Conservation (phyloP, 2,797 vertebrate genomes). For the Sebastes umbrosus region DNA sequence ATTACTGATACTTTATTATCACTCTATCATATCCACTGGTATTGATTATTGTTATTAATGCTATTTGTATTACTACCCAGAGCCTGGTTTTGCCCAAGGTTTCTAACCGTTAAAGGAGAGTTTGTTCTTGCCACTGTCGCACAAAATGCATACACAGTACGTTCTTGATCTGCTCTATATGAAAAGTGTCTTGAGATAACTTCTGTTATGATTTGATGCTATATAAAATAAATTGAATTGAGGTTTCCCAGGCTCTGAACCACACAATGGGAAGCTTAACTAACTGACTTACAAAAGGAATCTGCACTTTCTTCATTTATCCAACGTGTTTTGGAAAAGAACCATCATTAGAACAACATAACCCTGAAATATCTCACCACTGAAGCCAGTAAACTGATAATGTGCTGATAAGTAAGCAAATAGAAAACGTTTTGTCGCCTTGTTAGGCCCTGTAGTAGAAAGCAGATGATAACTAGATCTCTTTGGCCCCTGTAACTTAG, state of each 20-base stretch:
- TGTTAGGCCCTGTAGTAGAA: not conserved
- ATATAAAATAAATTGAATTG: not conserved
- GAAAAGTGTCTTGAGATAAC: too few relatives aligned
- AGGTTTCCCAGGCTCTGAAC: not conserved
- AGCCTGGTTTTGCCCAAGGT: rapidly evolving
- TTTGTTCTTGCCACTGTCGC: too few relatives aligned
- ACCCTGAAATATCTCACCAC: not conserved
- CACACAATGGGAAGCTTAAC: not conserved
- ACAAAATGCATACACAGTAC: too few relatives aligned
- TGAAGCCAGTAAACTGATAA: not conserved
- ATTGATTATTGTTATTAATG: too few relatives aligned
- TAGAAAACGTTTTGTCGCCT: too few relatives aligned
- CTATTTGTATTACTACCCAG: too few relatives aligned
- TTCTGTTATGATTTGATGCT: too few relatives aligned
- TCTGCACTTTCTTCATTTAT: not conserved
- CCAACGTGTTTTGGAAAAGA: not conserved
- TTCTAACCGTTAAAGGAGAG: too few relatives aligned
- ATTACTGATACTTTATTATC: too few relatives aligned
- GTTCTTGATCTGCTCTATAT: too few relatives aligned
- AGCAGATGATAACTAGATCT: not conserved
- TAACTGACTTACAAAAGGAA: not conserved
- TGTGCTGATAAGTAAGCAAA: not conserved
- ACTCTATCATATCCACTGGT: too few relatives aligned
- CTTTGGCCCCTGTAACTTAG: not conserved
- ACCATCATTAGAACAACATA: not conserved